phyloP scores from a whole-genome alignment of 2,113 vertebrate species.

The Bombycilla garrulus region DNA sequence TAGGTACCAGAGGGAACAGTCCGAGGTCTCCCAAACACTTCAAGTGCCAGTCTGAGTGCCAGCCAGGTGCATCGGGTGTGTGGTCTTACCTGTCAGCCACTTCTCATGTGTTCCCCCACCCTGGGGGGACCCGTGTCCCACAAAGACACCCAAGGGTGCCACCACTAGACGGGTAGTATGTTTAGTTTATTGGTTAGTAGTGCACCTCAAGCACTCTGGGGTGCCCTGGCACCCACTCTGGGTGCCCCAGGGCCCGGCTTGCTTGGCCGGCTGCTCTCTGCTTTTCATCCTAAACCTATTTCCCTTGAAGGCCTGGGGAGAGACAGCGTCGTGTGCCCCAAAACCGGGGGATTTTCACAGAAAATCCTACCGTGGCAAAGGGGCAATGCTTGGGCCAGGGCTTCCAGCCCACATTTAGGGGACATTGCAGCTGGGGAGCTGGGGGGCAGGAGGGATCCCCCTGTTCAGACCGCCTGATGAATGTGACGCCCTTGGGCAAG shows the following conservation, averaged over 20 bases:
- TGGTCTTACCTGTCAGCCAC: not conserved
- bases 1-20: not conserved
- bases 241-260: not conserved
- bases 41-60: not conserved
- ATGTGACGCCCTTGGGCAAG: fast-evolving
- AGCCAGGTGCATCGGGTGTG: fast-evolving
- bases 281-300: not conserved
- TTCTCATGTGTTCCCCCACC: not conserved
- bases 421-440: not conserved
- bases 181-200: slow-evolving; percentile 66
- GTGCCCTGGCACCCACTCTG: not conserved
- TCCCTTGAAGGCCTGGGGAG: not conserved
- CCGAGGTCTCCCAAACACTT: not conserved
- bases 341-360: not conserved
- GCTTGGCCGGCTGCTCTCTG: fast-evolving
- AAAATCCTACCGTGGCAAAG: not conserved
- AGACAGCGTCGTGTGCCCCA: fast-evolving
- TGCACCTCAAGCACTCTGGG: not conserved
- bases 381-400: not conserved
- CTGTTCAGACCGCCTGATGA: fast-evolving
- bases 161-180: not conserved
- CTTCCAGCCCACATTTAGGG: not conserved
- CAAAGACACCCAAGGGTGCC: not conserved
- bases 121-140: not conserved
- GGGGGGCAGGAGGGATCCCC: not conserved